Evolutionary conservation across 2,888 invertebrate genomes (phyloP).

Genomic region (Dilophus febrilis): DNA sequence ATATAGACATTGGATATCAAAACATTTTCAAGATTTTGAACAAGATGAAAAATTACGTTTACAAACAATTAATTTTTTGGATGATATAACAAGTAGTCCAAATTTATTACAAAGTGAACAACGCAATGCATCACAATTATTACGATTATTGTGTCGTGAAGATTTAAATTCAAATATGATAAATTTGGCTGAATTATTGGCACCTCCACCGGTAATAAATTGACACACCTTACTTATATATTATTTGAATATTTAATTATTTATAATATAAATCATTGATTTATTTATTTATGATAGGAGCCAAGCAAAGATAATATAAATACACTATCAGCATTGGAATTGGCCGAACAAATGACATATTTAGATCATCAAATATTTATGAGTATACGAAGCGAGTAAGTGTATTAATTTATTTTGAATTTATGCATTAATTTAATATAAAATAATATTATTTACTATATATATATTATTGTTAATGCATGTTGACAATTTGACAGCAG

Average conservation of each 20-base stretch:
- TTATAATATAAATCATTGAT: too few species aligned
- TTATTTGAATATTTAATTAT: constrained; percentile 6
- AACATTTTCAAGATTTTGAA: constrained; percentile 80
- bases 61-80: constrained; percentile 69
- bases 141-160: constrained; percentile 59
- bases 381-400: constrained; percentile 73
- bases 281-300: too few species aligned
- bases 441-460: too few species aligned
- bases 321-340: constrained; percentile 71
- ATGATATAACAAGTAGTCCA: constrained; percentile 71
- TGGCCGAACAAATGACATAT: constrained; percentile 85
- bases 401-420: background rate
- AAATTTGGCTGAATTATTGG: constrained; percentile 50
- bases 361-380: constrained; percentile 83
- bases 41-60: constrained; percentile 53
- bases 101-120: constrained; percentile 75
- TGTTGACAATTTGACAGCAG: background rate
- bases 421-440: too few species aligned
- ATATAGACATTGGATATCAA: constrained; percentile 73
- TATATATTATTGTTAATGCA: too few species aligned
- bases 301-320: constrained; percentile 71
- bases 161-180: constrained; percentile 45
- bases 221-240: too few species aligned
- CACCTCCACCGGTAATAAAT: constrained; percentile 43
- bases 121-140: constrained; percentile 68